phyloP scores from a whole-genome alignment of 2,113 vertebrate species.

The Choloepus hoffmanni region DNA sequence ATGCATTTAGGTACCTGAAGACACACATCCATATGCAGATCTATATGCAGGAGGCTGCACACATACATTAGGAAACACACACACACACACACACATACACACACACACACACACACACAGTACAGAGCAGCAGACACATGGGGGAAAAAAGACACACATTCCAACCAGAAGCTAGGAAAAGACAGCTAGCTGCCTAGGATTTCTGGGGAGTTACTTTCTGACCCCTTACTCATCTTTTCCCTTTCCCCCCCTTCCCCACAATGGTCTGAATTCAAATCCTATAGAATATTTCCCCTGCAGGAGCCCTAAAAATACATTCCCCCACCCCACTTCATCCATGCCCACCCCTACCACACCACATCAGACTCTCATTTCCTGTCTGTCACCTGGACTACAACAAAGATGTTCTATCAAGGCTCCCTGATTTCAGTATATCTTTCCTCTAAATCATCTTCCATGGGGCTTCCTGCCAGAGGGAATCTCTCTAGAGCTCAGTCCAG shows the following conservation, averaged over 20 bases:
- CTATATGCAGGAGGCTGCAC: neutral
- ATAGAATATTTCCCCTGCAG: neutral
- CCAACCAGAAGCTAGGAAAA: conserved; percentile 15
- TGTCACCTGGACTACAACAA: conserved; percentile 33
- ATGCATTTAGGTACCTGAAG: conserved; percentile 21
- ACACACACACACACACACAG: neutral
- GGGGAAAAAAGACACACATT: neutral
- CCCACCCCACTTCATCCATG: neutral
- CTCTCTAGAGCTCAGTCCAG: conserved; percentile 9
- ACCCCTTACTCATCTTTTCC: neutral
- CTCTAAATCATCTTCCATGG: neutral
- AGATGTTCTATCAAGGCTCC: neutral
- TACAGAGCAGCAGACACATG: neutral
- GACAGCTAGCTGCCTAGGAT: neutral
- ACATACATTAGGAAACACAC: neutral
- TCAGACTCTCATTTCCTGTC: conserved; percentile 22
- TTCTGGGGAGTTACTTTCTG: neutral
- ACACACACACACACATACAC: neutral
- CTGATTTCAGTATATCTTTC: conserved; percentile 2
- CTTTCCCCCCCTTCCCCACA: neutral
- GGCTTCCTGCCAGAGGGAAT: neutral
- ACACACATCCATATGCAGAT: conserved; percentile 4
- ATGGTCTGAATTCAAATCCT: conserved; percentile 8
- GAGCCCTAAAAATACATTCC: neutral
- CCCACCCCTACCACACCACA: neutral